Conservation (phyloP, 2,888 invertebrate species). For the Xestobium rufovillosum region DNA sequence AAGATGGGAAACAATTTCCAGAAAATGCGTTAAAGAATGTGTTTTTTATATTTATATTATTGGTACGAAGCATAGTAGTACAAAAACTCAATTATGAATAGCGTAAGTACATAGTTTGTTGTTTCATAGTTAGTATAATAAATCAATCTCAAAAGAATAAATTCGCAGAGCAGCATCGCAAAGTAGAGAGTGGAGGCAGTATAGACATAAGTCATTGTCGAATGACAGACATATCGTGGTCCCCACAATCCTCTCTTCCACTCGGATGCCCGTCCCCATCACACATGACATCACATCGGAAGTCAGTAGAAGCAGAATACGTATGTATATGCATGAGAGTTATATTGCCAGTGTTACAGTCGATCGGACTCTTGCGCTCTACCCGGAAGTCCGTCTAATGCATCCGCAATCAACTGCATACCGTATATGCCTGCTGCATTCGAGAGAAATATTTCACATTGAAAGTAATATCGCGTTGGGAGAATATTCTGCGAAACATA, state of each 20-base stretch:
- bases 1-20: too few species aligned
- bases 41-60: too few species aligned
- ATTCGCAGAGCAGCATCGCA: too few species aligned
- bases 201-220: conserved; percentile 13
- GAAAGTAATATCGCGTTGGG: too few species aligned
- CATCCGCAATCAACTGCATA: conserved; percentile 41
- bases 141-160: too few species aligned
- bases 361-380: conserved; percentile 40
- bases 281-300: conserved; percentile 40
- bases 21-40: too few species aligned
- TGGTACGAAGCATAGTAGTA: too few species aligned
- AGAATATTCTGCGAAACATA: too few species aligned
- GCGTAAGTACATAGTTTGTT: too few species aligned
- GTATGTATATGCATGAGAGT: conserved; percentile 44
- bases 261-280: conserved; percentile 38
- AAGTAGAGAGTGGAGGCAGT: conserved; percentile 5
- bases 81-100: too few species aligned
- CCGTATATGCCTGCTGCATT: neutral
- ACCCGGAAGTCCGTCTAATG: conserved; percentile 56
- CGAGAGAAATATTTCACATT: too few species aligned
- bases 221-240: conserved; percentile 18
- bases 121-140: too few species aligned
- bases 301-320: conserved; percentile 24
- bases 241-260: conserved; percentile 25
- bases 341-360: conserved; percentile 40